These are phyloP conservation scores for Venusia cambrica DNA, from an alignment of 2,888 invertebrate genomes.

Conservation along the genomic window DNA sequence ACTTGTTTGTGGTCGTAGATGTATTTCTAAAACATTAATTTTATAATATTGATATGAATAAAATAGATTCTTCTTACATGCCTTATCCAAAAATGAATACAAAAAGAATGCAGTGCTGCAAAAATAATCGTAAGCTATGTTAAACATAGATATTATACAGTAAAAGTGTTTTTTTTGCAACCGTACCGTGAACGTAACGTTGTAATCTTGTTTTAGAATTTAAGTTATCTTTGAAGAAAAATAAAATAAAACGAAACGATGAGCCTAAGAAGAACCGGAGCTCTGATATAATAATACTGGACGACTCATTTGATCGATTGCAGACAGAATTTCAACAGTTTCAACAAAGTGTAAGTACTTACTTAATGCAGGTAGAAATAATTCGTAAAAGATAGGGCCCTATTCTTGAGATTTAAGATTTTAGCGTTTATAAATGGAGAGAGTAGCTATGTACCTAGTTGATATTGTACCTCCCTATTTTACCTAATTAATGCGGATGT, in stretches of 20 bases:
- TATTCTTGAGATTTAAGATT: no score
- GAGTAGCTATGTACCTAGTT: no score
- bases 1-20: no score
- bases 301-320: constrained; percentile 64
- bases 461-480: no score
- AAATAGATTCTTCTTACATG: constrained; percentile 3
- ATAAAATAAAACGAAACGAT: constrained; percentile 40
- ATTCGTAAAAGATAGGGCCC: no score
- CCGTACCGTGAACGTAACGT: background rate
- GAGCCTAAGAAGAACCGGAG: constrained; percentile 46
- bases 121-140: constrained; percentile 54
- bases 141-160: no score
- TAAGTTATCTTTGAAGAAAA: constrained; percentile 67
- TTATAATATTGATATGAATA: no score
- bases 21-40: no score
- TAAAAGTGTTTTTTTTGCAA: no score
- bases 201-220: constrained; percentile 48
- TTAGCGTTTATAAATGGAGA: no score
- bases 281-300: constrained; percentile 59
- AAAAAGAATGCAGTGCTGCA: constrained; percentile 38
- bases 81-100: constrained; percentile 42
- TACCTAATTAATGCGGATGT: no score
- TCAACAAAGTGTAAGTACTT: constrained; percentile 52
- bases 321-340: constrained; percentile 45
- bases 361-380: no score